phyloP scores from a whole-genome alignment of 2,888 invertebrate genomes.

The Osmoderma eremita region DNA sequence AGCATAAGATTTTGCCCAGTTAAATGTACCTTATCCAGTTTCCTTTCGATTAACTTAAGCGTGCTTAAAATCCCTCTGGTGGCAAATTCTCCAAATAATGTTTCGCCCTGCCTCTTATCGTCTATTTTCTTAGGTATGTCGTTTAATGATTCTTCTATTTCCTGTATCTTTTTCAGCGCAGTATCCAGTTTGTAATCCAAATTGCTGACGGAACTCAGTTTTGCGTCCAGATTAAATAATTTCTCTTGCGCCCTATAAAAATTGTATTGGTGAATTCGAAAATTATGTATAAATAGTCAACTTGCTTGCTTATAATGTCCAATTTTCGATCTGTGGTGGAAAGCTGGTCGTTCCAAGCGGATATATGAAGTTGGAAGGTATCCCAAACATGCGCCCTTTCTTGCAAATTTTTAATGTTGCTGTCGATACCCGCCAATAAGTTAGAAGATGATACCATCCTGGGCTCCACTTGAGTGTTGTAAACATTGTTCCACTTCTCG shows the following conservation, averaged over 20 bases:
- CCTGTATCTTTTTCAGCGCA: conserved; percentile 52
- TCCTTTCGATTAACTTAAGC: conserved; percentile 59
- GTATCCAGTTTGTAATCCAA: conserved; percentile 62
- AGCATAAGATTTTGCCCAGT: conserved; percentile 40
- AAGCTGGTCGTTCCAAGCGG: conserved; percentile 67
- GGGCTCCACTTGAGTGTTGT: conserved; percentile 62
- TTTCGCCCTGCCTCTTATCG: conserved; percentile 49
- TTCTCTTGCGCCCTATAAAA: conserved; percentile 61
- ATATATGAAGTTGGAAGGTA: conserved; percentile 66
- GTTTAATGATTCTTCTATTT: conserved; percentile 55
- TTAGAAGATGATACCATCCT: conserved; percentile 61
- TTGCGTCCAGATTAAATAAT: conserved; percentile 57
- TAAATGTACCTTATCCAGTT: conserved; percentile 56
- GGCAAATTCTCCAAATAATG: conserved; percentile 61
- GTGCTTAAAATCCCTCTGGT: conserved; percentile 61
- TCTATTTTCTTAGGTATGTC: conserved; percentile 51
- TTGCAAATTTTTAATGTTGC: conserved; percentile 64
- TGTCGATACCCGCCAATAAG: conserved; percentile 62
- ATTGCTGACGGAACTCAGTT: conserved; percentile 57
- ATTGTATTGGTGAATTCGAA: background rate
- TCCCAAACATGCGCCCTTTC: conserved; percentile 68
- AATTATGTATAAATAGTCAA: background rate
- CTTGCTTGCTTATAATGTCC: conserved; percentile 64
- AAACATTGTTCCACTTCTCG: conserved; percentile 62
- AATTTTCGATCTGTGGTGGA: conserved; percentile 66